Percentiles rank a stretch among this genome's conserved stretches.
phyloP scores from a whole-genome alignment of 2,113 vertebrate genomes.

The Catharus fuscescens region DNA sequence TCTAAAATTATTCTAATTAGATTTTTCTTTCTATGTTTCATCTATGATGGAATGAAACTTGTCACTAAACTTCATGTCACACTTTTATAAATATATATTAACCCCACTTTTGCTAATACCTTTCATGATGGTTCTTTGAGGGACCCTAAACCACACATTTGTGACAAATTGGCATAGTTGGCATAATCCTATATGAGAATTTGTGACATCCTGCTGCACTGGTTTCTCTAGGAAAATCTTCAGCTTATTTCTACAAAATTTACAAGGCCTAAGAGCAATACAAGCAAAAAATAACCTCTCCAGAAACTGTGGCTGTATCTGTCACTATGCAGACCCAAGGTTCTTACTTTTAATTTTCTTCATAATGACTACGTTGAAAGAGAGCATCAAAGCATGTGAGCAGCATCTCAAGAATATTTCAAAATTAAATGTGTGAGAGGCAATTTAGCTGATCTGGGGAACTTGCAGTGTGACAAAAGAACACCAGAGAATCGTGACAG shows the following conservation, averaged over 20 bases:
- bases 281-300: background rate
- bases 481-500: background rate
- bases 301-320: background rate
- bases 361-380: background rate
- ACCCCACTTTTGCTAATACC: background rate
- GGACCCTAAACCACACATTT: background rate
- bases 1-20: background rate
- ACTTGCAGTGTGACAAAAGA: background rate
- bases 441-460: background rate
- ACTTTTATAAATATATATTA: background rate
- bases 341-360: background rate
- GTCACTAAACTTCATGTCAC: background rate
- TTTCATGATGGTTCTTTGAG: background rate
- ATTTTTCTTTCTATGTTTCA: background rate
- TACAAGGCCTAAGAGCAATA: background rate
- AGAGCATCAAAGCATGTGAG: background rate
- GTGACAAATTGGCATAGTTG: background rate
- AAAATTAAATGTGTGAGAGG: background rate
- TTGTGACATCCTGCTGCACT: background rate
- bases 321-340: background rate
- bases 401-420: background rate
- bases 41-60: background rate
- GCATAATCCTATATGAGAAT: background rate
- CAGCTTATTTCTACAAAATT: background rate
- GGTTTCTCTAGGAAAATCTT: background rate